These are phyloP conservation scores for Drosophila littoralis DNA, from an alignment of 1,140 invertebrate species.

Conservation along the genomic window DNA sequence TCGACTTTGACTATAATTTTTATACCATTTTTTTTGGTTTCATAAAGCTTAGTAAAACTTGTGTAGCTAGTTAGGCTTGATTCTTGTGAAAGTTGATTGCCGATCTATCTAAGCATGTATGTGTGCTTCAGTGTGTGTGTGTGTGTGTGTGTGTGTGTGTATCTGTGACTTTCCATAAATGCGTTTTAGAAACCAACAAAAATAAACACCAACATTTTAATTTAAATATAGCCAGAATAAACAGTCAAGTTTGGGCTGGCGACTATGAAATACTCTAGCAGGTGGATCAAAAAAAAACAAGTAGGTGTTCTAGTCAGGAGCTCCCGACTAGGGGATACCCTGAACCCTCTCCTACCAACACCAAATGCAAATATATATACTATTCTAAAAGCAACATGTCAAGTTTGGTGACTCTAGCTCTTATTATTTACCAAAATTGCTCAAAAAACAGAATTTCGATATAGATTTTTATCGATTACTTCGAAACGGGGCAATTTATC, in stretches of 20 bases:
- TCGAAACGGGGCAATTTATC: no score
- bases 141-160: background rate
- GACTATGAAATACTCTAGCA: conserved; percentile 13
- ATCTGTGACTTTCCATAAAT: conserved; percentile 32
- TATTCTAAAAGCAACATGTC: no score
- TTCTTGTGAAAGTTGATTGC: conserved; percentile 72
- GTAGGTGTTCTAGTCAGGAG: no score
- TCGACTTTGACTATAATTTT: conserved; percentile 46
- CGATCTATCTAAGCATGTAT: background rate
- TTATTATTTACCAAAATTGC: no score
- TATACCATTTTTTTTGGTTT: background rate
- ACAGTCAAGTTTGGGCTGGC: background rate
- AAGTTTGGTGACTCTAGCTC: no score
- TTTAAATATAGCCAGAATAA: conserved; percentile 17
- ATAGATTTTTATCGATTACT: no score
- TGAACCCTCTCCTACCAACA: no score
- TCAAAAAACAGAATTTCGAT: no score
- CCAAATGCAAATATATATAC: no score
- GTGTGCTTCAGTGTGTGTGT: background rate
- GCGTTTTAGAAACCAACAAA: conserved; percentile 36
- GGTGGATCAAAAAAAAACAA: background rate
- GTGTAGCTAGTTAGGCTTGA: conserved; percentile 57
- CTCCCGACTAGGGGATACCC: no score
- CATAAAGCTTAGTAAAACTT: conserved; percentile 27
- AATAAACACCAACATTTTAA: conserved; percentile 37